Base-by-base conservation (phyloP, 2,113 vertebrate species). In the Trogon surrucura region DNA sequence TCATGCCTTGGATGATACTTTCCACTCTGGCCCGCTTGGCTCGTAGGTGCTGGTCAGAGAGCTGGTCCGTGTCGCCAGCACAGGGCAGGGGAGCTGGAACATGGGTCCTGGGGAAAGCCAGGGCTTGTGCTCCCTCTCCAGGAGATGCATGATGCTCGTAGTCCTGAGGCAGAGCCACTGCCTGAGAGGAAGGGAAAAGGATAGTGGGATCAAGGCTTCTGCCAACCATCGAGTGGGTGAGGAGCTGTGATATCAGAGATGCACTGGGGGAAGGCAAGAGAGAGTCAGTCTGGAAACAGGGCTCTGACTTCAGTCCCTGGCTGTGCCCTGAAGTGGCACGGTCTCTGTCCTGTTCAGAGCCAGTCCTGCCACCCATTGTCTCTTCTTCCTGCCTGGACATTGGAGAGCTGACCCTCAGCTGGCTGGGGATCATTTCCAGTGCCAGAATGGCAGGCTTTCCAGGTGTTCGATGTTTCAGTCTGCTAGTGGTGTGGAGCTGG, bases 11-110 rank as follows among this genome's bases (percentile, higher is more conserved):
- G 91, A 99, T 97, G 57, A 99, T 99, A 96, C 99, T 99, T 96
- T 99, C 99, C 81, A 99, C 99, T 72, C 99, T 97, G 80, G 99
- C 99, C 48, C 98, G 97, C 92, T 99, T 99, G 41, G 99, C 99
- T 95, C 83, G 98, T 85, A 98, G 82, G 58, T 99, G 98, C 72
- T 99, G 98, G 6, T 97, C 87, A 4, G 97, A 48, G 25, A 98
- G 96, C 58, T 98, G 98, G 34, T 98, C 97, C 8, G 90, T 91
- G 26, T 99, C 97, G 0, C 91, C 62, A 48, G 94, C 87, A 92
- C 96, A 96, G 13, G 96, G 94, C 38, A 96, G 17, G 2, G 97
- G 56, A 45, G 96, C 93, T 0, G 90, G 66, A 26, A 85, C 94
- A 27, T 2, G 7, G 62, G 38, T 93, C 58, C 96, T 61, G 41